Base-by-base conservation (phyloP, 1,140 invertebrate species). In the Choristoneura fumiferana region DNA sequence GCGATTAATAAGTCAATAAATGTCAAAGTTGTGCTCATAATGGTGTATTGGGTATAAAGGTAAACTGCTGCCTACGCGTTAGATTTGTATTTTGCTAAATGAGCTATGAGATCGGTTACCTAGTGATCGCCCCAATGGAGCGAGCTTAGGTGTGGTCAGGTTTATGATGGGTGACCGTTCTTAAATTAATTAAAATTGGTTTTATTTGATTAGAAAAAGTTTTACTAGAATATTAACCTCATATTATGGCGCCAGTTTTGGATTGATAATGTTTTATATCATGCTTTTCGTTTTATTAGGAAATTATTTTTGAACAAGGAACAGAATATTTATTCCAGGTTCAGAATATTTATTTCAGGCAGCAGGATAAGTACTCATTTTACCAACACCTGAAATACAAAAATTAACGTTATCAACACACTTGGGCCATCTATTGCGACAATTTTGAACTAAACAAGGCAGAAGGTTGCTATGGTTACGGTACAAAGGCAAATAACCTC, bases 91-190 rank as follows among this genome's bases (percentile, higher is more conserved):
- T 49, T 49, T 12, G 12, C 43, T 29, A 22, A 49, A 18, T 49
- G 18, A 29, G 18, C 43, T 29, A 49, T 29, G 43, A 29, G 43
- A 49, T 33, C 10, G 10, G 43, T 22, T 49, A 49, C 17, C 43
- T n/a, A 49, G 0, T n/a, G 43, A 49, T 49, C 22, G 8, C 9
- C 3, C 0, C 8, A 17, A 17, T 29, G n/a, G 22, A 49, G 43
- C 22, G 22, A 49, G 43, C 43, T 49, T 33, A 13, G 43, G n/a
- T 29, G 43, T 13, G 43, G 43, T 49, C 18, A 49, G 43, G 18
- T 49, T 49, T 49, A 49, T 49, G 43, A 49, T 49, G 43, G 43
- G 43, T 49, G 43, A 49, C 43, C 22, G 43, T 29, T 49, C 12
- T 29, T 29, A 29, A 29, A 29, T 29, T 29, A 29, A 29, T 29